These are phyloP conservation scores for Plutella xylostella DNA, from an alignment of 2,888 invertebrate genomes.

Conservation along the genomic window DNA sequence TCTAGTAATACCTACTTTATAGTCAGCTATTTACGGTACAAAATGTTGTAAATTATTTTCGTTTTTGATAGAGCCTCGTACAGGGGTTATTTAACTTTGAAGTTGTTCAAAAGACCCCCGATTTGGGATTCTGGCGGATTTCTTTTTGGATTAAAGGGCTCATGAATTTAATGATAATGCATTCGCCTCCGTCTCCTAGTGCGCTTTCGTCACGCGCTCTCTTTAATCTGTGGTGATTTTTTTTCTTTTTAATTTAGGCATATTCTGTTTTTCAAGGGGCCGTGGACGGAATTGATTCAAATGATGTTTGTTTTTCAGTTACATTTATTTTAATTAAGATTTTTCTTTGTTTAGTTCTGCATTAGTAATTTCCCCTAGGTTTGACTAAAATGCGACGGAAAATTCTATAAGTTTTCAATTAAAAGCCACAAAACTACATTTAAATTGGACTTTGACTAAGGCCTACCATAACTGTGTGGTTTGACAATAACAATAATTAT, in stretches of 20 bases:
- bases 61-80: background rate
- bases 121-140: conserved; percentile 65
- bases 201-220: conserved; percentile 41
- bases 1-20: conserved; percentile 5
- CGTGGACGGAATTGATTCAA: background rate
- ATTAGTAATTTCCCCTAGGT: no score
- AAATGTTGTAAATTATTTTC: conserved; percentile 2
- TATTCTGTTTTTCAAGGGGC: background rate
- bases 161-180: conserved; percentile 68
- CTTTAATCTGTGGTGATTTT: conserved; percentile 5
- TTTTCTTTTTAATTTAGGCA: background rate
- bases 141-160: conserved; percentile 67
- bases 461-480: no score
- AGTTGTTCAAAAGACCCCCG: conserved; percentile 66
- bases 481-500: no score
- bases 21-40: conserved; percentile 7
- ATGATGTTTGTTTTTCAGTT: background rate
- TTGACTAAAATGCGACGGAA: no score
- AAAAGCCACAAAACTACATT: no score
- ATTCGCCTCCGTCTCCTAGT: conserved; percentile 38
- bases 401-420: no score
- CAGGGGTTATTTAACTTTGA: conserved; percentile 40
- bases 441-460: no score
- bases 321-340: background rate
- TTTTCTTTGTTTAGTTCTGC: no score